Evolutionary conservation across 2,888 invertebrate species (phyloP).

Genomic region (Dryadula phaetusa): DNA sequence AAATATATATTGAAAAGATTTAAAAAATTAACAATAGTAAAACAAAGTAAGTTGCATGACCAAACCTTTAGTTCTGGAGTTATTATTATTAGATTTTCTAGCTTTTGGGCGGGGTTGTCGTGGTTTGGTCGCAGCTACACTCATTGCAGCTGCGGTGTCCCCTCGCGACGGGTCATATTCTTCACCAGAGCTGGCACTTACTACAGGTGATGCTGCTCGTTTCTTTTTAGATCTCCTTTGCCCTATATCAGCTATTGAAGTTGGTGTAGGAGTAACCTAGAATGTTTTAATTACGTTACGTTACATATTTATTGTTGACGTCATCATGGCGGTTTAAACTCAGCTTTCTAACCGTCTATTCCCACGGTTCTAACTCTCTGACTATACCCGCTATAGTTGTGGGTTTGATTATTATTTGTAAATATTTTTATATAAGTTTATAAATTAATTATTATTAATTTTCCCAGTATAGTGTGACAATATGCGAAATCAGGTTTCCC

Average conservation of each 20-base stretch:
- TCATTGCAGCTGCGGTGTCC: constrained; percentile 72
- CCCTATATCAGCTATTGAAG: constrained; percentile 71
- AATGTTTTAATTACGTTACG: constrained; percentile 45
- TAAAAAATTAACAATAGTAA: constrained; percentile 7
- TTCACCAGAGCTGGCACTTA: constrained; percentile 78
- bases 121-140: constrained; percentile 73
- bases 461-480: too few species aligned
- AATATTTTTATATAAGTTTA: neutral
- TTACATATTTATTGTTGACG: neutral
- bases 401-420: neutral
- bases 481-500: too few species aligned
- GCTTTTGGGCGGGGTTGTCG: constrained; percentile 64
- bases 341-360: too few species aligned
- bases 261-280: constrained; percentile 65
- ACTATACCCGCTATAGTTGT: neutral
- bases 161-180: constrained; percentile 76
- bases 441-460: neutral
- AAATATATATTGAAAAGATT: neutral
- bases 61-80: constrained; percentile 68
- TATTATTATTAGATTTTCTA: constrained; percentile 64
- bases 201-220: constrained; percentile 68
- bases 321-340: neutral
- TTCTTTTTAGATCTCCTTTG: constrained; percentile 79
- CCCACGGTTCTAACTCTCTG: too few species aligned
- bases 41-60: neutral